phyloP scores from a whole-genome alignment of 2,113 vertebrate genomes.

The Nothoprocta perdicaria region DNA sequence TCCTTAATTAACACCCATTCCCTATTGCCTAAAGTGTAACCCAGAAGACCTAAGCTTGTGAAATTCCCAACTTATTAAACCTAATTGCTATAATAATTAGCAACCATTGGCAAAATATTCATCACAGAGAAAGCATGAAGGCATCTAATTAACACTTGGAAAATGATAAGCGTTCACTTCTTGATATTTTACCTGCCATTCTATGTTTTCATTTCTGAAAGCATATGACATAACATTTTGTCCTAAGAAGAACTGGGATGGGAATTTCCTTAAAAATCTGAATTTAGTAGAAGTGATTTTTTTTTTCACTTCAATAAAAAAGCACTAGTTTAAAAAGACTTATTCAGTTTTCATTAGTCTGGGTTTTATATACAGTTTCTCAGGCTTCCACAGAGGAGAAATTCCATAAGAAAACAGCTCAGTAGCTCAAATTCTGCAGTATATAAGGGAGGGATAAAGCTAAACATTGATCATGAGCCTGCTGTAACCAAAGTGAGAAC shows the following conservation, averaged over 20 bases:
- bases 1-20: slow-evolving; percentile 68
- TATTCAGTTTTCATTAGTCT: not conserved
- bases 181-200: slow-evolving; percentile 26
- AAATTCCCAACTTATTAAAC: slow-evolving; percentile 60
- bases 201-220: not conserved
- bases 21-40: slow-evolving; percentile 36
- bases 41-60: slow-evolving; percentile 40
- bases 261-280: not conserved
- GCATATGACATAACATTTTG: not conserved
- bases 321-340: not conserved
- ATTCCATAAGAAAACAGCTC: not conserved
- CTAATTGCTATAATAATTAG: slow-evolving; percentile 68
- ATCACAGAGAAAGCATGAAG: slow-evolving; percentile 28
- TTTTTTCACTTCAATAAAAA: not conserved
- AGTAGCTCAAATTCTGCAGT: not conserved
- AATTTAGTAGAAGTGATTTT: not conserved
- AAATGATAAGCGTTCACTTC: slow-evolving; percentile 27
- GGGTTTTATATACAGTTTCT: not conserved
- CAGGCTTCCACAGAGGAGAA: not conserved
- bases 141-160: slow-evolving; percentile 46
- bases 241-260: not conserved
- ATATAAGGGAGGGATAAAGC: not conserved
- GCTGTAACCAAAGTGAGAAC: not conserved
- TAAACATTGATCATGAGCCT: accelerated
- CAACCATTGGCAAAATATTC: slow-evolving; percentile 48